Percentiles rank a stretch among this genome's conserved stretches.
phyloP scores from a whole-genome alignment of 1,140 invertebrate species.

The Atopsyche davidsoni region DNA sequence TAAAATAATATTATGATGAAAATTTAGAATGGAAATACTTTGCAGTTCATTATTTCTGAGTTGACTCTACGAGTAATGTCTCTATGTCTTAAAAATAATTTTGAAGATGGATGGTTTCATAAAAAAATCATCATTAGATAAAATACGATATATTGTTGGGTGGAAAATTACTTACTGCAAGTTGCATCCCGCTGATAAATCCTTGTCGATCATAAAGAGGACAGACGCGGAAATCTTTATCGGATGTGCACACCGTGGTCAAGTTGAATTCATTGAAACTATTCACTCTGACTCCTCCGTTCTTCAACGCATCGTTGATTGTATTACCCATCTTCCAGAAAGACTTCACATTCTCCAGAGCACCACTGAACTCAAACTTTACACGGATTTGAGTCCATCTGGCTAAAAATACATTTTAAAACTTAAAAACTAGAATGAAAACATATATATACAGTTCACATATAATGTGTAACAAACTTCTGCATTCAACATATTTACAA shows the following conservation, averaged over 20 bases:
- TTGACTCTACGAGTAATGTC: too few relatives aligned
- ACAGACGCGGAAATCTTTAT: constrained; percentile 29
- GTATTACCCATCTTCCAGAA: constrained; percentile 19
- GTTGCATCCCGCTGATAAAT: constrained; percentile 29
- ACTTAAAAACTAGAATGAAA: too few relatives aligned
- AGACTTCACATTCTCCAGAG: constrained; percentile 3
- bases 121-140: too few relatives aligned
- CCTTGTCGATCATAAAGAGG: constrained; percentile 31
- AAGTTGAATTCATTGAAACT: neutral
- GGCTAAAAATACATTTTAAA: neutral
- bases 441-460: too few relatives aligned
- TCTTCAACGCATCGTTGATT: constrained; percentile 1
- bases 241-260: constrained; percentile 12
- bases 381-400: neutral
- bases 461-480: too few relatives aligned
- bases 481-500: too few relatives aligned
- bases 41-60: too few relatives aligned
- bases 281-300: constrained; percentile 6
- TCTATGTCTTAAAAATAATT: too few relatives aligned
- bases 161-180: constrained; percentile 28
- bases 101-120: too few relatives aligned
- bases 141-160: too few relatives aligned
- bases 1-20: too few relatives aligned
- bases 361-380: neutral
- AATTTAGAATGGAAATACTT: too few relatives aligned